phyloP scores from a whole-genome alignment of 1,140 invertebrate genomes.

The Reticulitermes speratus region DNA sequence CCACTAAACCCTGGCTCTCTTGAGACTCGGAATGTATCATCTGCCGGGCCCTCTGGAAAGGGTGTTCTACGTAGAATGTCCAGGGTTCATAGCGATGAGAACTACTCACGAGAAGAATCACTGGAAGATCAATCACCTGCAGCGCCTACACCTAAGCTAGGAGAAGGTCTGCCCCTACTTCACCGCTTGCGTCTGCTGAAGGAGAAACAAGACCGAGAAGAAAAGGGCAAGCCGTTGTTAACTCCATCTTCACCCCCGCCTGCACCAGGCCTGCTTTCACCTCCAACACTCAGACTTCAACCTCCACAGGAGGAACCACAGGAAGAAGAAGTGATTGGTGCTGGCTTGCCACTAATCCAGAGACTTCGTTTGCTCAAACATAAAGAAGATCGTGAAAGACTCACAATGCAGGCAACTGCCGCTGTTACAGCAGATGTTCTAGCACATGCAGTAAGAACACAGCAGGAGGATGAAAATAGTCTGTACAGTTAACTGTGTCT shows the following conservation, averaged over 20 bases:
- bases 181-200: conserved; percentile 74
- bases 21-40: conserved; percentile 33
- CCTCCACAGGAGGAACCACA: conserved; percentile 28
- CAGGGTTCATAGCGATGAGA: conserved; percentile 64
- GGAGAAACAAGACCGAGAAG: conserved; percentile 75
- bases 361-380: conserved; percentile 74
- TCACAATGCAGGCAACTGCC: conserved; percentile 43
- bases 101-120: conserved; percentile 45
- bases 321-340: conserved; percentile 62
- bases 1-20: conserved; percentile 52
- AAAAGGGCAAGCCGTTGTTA: conserved; percentile 35
- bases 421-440: conserved; percentile 38
- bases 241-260: neutral
- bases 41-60: conserved; percentile 43
- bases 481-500: neutral
- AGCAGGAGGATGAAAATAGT: neutral
- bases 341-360: conserved; percentile 74
- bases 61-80: conserved; percentile 67
- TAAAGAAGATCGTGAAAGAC: conserved; percentile 67
- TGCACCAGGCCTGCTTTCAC: no score
- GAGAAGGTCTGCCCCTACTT: conserved; percentile 78
- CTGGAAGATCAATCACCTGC: conserved; percentile 48
- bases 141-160: conserved; percentile 57
- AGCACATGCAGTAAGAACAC: conserved; percentile 34
- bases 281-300: neutral